A percentile compares a stretch with the other conserved stretches of the same genome.
Conservation (phyloP, 1,140 invertebrate species). For the Drosophila bocki region DNA sequence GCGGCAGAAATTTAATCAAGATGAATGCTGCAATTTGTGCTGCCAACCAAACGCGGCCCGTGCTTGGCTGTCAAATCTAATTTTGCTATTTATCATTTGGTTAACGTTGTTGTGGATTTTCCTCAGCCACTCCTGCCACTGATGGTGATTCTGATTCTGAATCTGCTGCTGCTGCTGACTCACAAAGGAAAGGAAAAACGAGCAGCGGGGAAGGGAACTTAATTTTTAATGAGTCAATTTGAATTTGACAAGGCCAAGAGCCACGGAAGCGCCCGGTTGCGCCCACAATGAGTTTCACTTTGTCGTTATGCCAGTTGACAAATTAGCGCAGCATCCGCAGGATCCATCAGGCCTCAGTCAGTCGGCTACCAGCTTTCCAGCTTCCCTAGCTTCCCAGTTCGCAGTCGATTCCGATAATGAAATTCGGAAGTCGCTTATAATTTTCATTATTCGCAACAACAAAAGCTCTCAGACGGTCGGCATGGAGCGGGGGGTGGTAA, state of each 20-base stretch:
- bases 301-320: conserved; percentile 75
- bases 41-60: conserved; percentile 54
- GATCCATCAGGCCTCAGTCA: conserved; percentile 58
- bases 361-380: neutral
- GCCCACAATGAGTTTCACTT: conserved; percentile 73
- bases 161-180: conserved; percentile 34
- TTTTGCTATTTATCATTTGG: conserved; percentile 82
- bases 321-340: conserved; percentile 77
- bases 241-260: conserved; percentile 79
- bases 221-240: conserved; percentile 84
- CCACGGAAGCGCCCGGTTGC: conserved; percentile 42
- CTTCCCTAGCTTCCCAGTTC: neutral
- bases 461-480: conserved; percentile 36
- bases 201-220: conserved; percentile 51
- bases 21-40: conserved; percentile 81
- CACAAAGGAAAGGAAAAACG: conserved; percentile 35
- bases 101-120: conserved; percentile 63
- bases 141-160: conserved; percentile 12
- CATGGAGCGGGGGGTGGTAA: conserved; percentile 14
- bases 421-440: conserved; percentile 80
- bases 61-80: conserved; percentile 76
- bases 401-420: conserved; percentile 75
- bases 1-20: conserved; percentile 73
- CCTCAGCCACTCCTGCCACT: conserved; percentile 5
- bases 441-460: conserved; percentile 72